phyloP scores from a whole-genome alignment of 2,797 vertebrate genomes.

The Pterois miles region DNA sequence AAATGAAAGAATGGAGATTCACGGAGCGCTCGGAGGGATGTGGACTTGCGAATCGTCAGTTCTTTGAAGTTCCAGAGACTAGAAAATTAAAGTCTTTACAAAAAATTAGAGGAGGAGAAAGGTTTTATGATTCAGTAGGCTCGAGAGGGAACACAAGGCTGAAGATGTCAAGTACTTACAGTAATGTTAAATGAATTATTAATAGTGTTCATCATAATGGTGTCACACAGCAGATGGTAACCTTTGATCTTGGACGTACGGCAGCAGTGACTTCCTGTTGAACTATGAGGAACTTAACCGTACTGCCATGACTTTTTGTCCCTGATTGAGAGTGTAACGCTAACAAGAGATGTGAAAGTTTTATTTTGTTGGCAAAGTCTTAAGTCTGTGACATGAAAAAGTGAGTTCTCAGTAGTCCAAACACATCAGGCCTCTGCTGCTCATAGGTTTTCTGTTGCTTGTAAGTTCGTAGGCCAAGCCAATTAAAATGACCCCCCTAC shows the following conservation, averaged over 20 bases:
- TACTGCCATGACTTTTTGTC: not conserved
- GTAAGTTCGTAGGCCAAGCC: constrained; percentile 71
- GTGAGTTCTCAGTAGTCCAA: constrained; percentile 56
- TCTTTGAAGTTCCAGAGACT: constrained; percentile 81
- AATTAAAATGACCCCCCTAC: constrained; percentile 83
- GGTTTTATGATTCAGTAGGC: constrained; percentile 56
- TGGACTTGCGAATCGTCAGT: constrained; percentile 72
- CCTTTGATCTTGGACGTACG: constrained; percentile 35
- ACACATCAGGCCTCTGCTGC: constrained; percentile 71
- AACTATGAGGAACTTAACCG: constrained; percentile 13
- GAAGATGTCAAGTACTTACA: constrained; percentile 54
- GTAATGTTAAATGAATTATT: constrained; percentile 29
- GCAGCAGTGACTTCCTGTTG: constrained; percentile 1
- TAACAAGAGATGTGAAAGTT: constrained; percentile 62
- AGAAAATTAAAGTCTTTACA: constrained; percentile 85
- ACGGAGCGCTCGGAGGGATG: constrained; percentile 78
- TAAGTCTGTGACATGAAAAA: constrained; percentile 62
- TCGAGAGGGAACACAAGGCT: constrained; percentile 45
- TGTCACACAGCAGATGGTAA: constrained; percentile 14
- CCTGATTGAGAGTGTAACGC: constrained; percentile 34
- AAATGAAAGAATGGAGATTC: constrained; percentile 80
- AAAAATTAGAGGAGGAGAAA: constrained; percentile 77
- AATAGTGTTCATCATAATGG: constrained; percentile 37
- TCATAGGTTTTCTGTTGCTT: constrained; percentile 59
- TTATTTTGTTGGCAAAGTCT: constrained; percentile 62